Percentiles rank a stretch among this genome's conserved stretches.
phyloP scores from a whole-genome alignment of 2,888 invertebrate genomes.

The Coremacera marginata region DNA sequence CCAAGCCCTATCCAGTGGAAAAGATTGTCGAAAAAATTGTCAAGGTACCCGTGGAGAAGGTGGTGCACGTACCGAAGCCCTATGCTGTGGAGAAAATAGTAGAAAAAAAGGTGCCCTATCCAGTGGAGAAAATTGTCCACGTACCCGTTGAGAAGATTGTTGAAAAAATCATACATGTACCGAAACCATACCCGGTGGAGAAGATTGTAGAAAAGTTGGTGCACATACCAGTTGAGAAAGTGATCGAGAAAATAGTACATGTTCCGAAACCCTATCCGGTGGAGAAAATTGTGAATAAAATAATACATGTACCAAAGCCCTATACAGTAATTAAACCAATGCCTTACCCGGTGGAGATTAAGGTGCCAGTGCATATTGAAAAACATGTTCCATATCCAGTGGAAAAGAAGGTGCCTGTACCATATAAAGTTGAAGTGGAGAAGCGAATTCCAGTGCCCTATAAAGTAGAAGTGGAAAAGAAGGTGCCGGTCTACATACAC shows the following conservation, averaged over 20 bases:
- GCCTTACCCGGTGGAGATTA: slow-evolving; percentile 65
- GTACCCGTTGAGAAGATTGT: slow-evolving; percentile 66
- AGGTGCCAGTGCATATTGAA: slow-evolving; percentile 60
- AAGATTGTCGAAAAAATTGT: slow-evolving; percentile 64
- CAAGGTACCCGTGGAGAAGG: slow-evolving; percentile 60
- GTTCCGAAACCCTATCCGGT: slow-evolving; percentile 73
- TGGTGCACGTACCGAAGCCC: slow-evolving; percentile 69
- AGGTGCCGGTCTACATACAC: slow-evolving; percentile 66
- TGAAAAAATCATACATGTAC: slow-evolving; percentile 69
- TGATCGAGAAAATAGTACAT: slow-evolving; percentile 70
- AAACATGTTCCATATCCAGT: slow-evolving; percentile 70
- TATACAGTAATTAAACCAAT: slow-evolving; percentile 71
- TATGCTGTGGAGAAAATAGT: slow-evolving; percentile 70
- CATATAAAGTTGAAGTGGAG: slow-evolving; percentile 55
- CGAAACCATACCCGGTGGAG: slow-evolving; percentile 62
- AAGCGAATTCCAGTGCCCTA: slow-evolving; percentile 68
- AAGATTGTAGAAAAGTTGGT: slow-evolving; percentile 67
- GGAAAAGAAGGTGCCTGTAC: slow-evolving; percentile 67
- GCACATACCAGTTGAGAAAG: slow-evolving; percentile 70
- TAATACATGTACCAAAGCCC: slow-evolving; percentile 72
- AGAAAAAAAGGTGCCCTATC: slow-evolving; percentile 69
- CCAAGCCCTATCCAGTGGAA: slow-evolving; percentile 71
- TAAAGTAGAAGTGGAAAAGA: slow-evolving; percentile 65
- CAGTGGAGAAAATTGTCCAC: slow-evolving; percentile 70
- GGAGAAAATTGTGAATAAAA: slow-evolving; percentile 70